phyloP scores from a whole-genome alignment of 2,113 vertebrate genomes.

The Tetraodon nigroviridis region DNA sequence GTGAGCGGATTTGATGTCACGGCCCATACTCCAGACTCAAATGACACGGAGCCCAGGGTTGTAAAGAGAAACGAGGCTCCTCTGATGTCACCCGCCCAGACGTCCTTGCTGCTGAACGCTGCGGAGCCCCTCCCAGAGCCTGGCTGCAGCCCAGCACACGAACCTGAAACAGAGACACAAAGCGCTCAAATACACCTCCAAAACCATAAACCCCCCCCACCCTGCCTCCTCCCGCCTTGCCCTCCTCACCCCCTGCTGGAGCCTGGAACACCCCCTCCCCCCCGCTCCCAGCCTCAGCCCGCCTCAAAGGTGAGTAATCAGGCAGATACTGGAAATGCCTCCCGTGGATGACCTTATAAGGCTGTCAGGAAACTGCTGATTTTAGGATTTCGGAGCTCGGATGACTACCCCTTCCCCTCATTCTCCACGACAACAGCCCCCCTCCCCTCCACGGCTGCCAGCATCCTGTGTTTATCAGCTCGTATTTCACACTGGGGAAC shows the following conservation, averaged over 20 bases:
- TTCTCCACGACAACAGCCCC: constrained; percentile 3
- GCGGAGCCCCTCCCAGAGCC: constrained; percentile 4
- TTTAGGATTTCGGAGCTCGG: constrained; percentile 47
- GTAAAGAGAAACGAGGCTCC: constrained; percentile 27
- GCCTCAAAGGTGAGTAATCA: constrained; percentile 38
- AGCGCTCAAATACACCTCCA: background rate
- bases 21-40: constrained; percentile 1
- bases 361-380: constrained; percentile 57
- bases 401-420: constrained; percentile 20
- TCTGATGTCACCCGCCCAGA: background rate
- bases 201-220: constrained; percentile 6
- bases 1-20: constrained; percentile 30
- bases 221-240: constrained; percentile 3
- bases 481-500: constrained; percentile 47
- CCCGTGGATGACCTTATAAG: constrained; percentile 51
- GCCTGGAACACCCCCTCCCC: background rate
- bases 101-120: constrained; percentile 2
- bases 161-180: background rate
- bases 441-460: constrained; percentile 27
- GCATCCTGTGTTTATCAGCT: constrained; percentile 63
- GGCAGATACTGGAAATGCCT: constrained; percentile 44
- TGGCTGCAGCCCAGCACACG: background rate
- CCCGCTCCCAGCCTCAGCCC: background rate
- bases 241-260: constrained; percentile 2
- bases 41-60: constrained; percentile 11